Evolutionary conservation across 92 coral and sea anemone species (phyloP), one percentile per base, ranked within the genome.

Genomic region (Parazoanthus atlanticus): DNA sequence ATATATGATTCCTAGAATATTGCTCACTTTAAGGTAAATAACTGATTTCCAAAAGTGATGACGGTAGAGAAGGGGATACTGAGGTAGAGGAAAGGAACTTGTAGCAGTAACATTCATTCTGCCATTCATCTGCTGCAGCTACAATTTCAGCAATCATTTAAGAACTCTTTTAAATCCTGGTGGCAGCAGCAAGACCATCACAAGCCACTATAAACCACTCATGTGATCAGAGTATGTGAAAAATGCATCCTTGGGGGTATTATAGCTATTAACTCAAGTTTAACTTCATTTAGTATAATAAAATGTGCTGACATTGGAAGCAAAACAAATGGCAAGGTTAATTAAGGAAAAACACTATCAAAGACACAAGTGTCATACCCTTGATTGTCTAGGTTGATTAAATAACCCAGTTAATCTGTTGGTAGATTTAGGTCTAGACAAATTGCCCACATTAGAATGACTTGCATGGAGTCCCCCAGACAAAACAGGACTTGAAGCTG

Each of bases 371-470:
- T 43, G 65, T 17, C 66, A 11, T 86, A 94, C 98, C 98, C 94
- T 95, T 75, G 91, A 32, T 26, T 66, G 83, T 86, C 91, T 95
- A 0, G 96, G 98, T 76, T 88, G 96, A 86, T 88, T 94, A 65
- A 92, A 90, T 77, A 95, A 89, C 36, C 94, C 93, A 17, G 93
- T 90, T 58, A 92, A 86, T 85, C 91, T 91, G 84, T 91, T 86
- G 33, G 93, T 85, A 11, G 96, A 92, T 70, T 87, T 95, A 30
- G 98, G 92, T 89, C 96, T 88, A 30, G 93, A 93, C 71, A 95
- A 64, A 17, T 91, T 91, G 29, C 98, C 96, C 30, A 82, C 75
- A 28, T 83, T 85, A 31, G 87, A 84, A 21, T 84, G 87, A n/a
- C 93, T 89, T 6, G 72, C 15, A 75, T 82, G 91, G 29, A 80